A percentile compares a stretch with the other conserved stretches of the same genome.
Evolutionary conservation across 2,797 vertebrate genomes (phyloP).

Genomic region (Poecilia wingei): DNA sequence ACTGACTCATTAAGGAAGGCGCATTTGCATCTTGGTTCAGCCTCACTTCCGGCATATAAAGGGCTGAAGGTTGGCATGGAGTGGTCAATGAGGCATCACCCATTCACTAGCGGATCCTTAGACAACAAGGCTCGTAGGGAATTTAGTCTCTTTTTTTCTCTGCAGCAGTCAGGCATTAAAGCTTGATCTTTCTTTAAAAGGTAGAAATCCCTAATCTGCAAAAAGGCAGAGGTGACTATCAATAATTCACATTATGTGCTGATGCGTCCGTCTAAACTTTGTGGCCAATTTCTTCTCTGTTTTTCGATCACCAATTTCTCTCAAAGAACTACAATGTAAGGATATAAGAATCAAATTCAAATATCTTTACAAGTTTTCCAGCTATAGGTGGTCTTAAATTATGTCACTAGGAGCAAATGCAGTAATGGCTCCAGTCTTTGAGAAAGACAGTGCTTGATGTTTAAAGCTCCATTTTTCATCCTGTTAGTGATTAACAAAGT

Average conservation of each 20-base stretch:
- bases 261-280: neutral
- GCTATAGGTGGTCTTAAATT: neutral
- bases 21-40: slow-evolving; percentile 51
- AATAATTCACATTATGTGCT: neutral
- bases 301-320: neutral
- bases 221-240: slow-evolving; percentile 15
- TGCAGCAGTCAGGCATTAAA: neutral
- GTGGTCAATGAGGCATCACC: neutral
- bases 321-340: neutral
- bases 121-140: slow-evolving; percentile 4
- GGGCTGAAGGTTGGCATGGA: slow-evolving; percentile 1
- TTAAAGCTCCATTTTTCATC: neutral
- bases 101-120: slow-evolving; percentile 7
- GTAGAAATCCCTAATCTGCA: slow-evolving; percentile 17
- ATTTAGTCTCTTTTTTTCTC: slow-evolving; percentile 9
- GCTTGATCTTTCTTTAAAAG: slow-evolving; percentile 28
- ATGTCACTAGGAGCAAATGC: neutral
- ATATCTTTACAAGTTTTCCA: neutral
- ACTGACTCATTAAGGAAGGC: slow-evolving; percentile 60
- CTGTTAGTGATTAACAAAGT: neutral
- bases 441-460: neutral
- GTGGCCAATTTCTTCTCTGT: neutral
- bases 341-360: neutral
- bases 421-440: neutral
- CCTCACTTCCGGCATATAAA: slow-evolving; percentile 29